Evolutionary conservation across 2,113 vertebrate species (phyloP).

Genomic region (Lichenostomus cassidix): DNA sequence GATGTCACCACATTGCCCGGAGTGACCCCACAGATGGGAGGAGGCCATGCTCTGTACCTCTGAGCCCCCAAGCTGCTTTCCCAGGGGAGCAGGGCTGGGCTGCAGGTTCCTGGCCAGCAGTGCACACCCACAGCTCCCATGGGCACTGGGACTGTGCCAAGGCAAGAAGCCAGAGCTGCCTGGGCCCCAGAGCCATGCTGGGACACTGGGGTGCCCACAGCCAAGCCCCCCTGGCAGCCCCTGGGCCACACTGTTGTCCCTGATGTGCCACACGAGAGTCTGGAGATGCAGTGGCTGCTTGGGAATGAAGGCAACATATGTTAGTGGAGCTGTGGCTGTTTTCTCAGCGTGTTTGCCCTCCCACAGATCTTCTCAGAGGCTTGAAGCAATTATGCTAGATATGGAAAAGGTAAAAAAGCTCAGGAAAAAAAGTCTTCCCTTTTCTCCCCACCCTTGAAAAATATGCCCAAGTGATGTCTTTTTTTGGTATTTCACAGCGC

Average conservation of each 20-base stretch:
- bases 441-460: background rate
- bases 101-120: accelerated
- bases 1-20: accelerated
- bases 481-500: slow-evolving; percentile 68
- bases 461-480: slow-evolving; percentile 21
- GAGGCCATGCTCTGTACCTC: accelerated
- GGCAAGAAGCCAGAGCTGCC: background rate
- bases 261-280: accelerated
- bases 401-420: background rate
- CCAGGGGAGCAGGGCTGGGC: background rate
- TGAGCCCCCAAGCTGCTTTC: background rate
- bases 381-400: slow-evolving; percentile 2
- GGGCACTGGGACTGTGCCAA: background rate
- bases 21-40: background rate
- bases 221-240: background rate
- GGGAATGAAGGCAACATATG: background rate
- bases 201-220: background rate
- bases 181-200: accelerated
- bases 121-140: accelerated
- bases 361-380: background rate
- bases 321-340: background rate
- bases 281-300: accelerated
- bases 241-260: accelerated
- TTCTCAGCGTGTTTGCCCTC: background rate
- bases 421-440: background rate